phyloP scores from a whole-genome alignment of 2,113 vertebrate genomes.

The Hipposideros armiger region DNA sequence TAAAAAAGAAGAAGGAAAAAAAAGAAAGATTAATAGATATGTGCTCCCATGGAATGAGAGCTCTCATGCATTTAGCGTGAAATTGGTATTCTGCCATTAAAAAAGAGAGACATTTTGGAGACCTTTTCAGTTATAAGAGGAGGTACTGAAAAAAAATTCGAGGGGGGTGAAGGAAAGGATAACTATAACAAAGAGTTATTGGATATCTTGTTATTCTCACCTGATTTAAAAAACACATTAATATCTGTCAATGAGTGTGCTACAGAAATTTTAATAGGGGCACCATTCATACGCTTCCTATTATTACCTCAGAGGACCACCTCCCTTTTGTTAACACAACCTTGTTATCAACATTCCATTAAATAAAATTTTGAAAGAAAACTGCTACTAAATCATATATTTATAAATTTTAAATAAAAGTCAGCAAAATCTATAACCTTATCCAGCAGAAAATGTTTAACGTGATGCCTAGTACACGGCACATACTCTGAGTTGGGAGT shows the following conservation, averaged over 20 bases:
- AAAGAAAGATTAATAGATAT: slow-evolving; percentile 69
- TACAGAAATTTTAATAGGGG: slow-evolving; percentile 12
- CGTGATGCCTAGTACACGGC: neutral
- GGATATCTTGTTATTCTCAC: slow-evolving; percentile 38
- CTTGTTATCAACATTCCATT: neutral
- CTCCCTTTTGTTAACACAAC: neutral
- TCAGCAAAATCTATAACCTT: neutral
- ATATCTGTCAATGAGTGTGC: slow-evolving; percentile 2
- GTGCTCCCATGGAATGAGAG: slow-evolving; percentile 62
- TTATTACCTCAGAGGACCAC: neutral
- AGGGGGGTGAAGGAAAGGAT: slow-evolving; percentile 46
- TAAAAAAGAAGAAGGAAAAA: neutral
- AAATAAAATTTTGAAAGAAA: neutral
- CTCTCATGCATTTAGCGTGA: slow-evolving; percentile 74
- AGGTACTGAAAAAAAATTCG: neutral
- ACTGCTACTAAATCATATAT: neutral
- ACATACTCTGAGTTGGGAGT: neutral
- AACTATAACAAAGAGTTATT: slow-evolving; percentile 55
- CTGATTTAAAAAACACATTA: slow-evolving; percentile 52
- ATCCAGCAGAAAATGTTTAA: neutral
- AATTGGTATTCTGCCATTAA: slow-evolving; percentile 79
- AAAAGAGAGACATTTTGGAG: slow-evolving; percentile 75
- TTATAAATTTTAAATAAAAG: neutral
- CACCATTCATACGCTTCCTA: neutral
- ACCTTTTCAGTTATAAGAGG: slow-evolving; percentile 67